Evolutionary conservation across 1,140 invertebrate genomes (phyloP), one percentile per base, ranked within the genome.

Genomic region (Akabosia matsudoensis): DNA sequence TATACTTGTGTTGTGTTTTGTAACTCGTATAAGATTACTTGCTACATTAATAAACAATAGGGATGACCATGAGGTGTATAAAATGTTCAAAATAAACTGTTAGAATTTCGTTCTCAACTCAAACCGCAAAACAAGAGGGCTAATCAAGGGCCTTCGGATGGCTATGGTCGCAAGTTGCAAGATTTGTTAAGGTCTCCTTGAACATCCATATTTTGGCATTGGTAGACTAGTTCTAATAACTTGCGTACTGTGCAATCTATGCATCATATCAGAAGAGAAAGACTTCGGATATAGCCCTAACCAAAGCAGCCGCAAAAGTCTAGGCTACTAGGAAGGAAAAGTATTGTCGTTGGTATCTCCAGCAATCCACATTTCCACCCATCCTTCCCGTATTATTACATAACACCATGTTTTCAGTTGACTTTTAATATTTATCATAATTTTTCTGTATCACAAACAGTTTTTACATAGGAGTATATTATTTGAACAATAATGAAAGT

Each of bases 81-180:
- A 56, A 56, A 67, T 67, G 61, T 30, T 30, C 61, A 67, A 67
- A 67, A 67, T 31, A 31, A 67, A 10, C 13, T 24, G 28, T 67
- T 31, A n/a, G 22, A 67, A 30, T 67, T 67, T 30, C 28, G 28
- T 67, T 22, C 30, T 7, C 28, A 67, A 30, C 61, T 10, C n/a
- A 67, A 67, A 67, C 61, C 61, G 61, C 61, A 67, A 67, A 67
- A 67, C 61, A 67, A 67, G 61, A 67, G 61, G 22, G 26, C 61
- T 67, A 67, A 67, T 67, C 3, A 67, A 67, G 61, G 30, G 31
- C 13, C 7, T 14, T 24, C 13, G 61, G 61, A 22, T 67, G n/a
- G n/a, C 31, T 67, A 10, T 10, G 14, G 28, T 22, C 28, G n/a
- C 61, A 67, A 30, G 61, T 67, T 30, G 31, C 54, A 31, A 30